These are phyloP conservation scores for Scalopus aquaticus DNA, from an alignment of 2,113 vertebrate genomes.

Conservation along the genomic window DNA sequence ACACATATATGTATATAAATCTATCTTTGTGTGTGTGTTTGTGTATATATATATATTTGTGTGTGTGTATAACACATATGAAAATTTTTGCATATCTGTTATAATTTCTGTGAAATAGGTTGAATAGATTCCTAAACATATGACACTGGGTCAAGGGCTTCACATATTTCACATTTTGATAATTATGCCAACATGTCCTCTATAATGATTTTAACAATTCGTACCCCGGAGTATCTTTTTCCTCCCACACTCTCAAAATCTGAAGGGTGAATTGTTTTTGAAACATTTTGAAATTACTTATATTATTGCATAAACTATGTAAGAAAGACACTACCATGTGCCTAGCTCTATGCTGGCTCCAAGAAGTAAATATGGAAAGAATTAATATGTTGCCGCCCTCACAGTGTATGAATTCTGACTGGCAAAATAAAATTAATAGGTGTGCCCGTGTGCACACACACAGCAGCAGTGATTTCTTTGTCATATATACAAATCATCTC, in stretches of 20 bases:
- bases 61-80: too few species aligned
- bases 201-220: not conserved
- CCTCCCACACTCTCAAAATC: not conserved
- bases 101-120: not conserved
- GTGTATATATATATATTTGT: not conserved
- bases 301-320: not conserved
- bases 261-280: not conserved
- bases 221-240: not conserved
- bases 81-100: not conserved
- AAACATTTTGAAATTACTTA: constrained; percentile 23
- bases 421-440: not conserved
- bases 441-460: rapidly evolving
- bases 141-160: not conserved
- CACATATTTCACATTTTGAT: not conserved
- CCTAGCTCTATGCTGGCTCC: not conserved
- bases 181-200: not conserved
- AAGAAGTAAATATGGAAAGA: not conserved
- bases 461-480: not conserved
- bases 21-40: not conserved
- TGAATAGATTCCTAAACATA: not conserved
- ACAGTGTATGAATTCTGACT: not conserved
- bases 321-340: not conserved
- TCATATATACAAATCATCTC: not conserved
- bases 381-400: not conserved
- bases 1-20: not conserved